Evolutionary conservation across 2,113 vertebrate species (phyloP).

Genomic region (Mustela lutreola): DNA sequence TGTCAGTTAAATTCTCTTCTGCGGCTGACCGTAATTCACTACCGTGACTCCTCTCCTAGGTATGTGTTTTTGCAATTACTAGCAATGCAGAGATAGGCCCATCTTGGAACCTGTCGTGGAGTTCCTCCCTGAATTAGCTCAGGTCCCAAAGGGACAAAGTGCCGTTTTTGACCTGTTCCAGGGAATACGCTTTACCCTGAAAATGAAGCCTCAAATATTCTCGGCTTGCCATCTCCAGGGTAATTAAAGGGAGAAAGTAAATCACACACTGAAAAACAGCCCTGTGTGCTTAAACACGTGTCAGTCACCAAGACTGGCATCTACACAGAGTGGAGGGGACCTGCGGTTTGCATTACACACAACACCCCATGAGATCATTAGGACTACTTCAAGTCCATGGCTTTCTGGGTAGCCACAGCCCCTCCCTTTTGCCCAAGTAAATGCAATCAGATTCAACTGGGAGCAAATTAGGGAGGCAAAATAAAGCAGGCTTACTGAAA

Average conservation of each 20-base stretch:
- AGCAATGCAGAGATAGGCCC: neutral
- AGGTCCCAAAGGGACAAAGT: neutral
- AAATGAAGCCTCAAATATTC: conserved; percentile 47
- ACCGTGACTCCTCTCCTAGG: neutral
- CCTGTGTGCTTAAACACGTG: neutral
- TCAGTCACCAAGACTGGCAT: conserved; percentile 65
- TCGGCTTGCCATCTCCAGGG: neutral
- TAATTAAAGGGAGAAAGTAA: conserved; percentile 71
- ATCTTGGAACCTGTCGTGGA: neutral
- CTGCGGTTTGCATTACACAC: conserved; percentile 60
- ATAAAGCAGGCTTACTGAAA: conserved; percentile 81
- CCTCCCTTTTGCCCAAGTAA: conserved; percentile 76
- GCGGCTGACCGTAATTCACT: neutral
- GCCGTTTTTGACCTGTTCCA: neutral
- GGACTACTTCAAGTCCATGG: conserved; percentile 54
- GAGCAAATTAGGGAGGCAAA: conserved; percentile 85
- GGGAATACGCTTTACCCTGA: conserved; percentile 36
- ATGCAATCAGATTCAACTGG: conserved; percentile 84
- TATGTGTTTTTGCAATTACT: conserved; percentile 53
- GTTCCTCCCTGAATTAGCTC: conserved; percentile 16
- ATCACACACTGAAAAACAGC: conserved; percentile 54
- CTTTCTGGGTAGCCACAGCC: conserved; percentile 52
- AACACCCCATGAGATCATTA: conserved; percentile 70
- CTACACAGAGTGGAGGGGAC: conserved; percentile 45
- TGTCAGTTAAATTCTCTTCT: conserved; percentile 74